phyloP scores from a whole-genome alignment of 30 jellyfish, hydroid and myxozoan species.

The Phacellophora camtschatica region DNA sequence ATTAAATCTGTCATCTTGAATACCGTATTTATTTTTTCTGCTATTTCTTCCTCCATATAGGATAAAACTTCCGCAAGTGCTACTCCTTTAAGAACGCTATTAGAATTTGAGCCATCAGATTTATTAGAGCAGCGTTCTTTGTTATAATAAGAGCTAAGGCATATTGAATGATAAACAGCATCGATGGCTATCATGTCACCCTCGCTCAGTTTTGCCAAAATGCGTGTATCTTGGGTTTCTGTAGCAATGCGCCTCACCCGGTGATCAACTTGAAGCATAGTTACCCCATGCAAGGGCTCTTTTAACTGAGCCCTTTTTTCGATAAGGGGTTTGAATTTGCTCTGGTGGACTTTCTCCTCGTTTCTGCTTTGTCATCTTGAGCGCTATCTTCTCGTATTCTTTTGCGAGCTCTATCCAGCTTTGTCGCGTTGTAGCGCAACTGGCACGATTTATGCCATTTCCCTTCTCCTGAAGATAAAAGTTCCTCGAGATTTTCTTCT shows the following conservation, averaged over 20 bases:
- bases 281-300: slow-evolving; percentile 45
- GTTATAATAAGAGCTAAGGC: slow-evolving; percentile 26
- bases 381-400: too few relatives aligned
- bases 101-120: slow-evolving; percentile 33
- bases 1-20: slow-evolving; percentile 26
- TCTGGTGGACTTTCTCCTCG: too few relatives aligned
- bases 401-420: neutral
- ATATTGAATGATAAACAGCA: slow-evolving; percentile 29
- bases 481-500: neutral
- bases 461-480: neutral
- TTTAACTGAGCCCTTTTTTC: slow-evolving; percentile 20
- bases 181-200: slow-evolving; percentile 67
- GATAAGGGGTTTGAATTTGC: too few relatives aligned
- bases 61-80: slow-evolving; percentile 39
- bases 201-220: slow-evolving; percentile 25
- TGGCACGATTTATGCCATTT: neutral
- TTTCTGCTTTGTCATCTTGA: too few relatives aligned
- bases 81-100: slow-evolving; percentile 33
- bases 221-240: slow-evolving; percentile 20
- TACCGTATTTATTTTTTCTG: slow-evolving; percentile 8
- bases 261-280: slow-evolving; percentile 18
- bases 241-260: slow-evolving; percentile 51
- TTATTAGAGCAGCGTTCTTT: slow-evolving; percentile 18
- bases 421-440: neutral
- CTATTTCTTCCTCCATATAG: slow-evolving; percentile 22